These are phyloP conservation scores for Lathamus discolor DNA, from an alignment of 2,113 vertebrate genomes.

Conservation along the genomic window DNA sequence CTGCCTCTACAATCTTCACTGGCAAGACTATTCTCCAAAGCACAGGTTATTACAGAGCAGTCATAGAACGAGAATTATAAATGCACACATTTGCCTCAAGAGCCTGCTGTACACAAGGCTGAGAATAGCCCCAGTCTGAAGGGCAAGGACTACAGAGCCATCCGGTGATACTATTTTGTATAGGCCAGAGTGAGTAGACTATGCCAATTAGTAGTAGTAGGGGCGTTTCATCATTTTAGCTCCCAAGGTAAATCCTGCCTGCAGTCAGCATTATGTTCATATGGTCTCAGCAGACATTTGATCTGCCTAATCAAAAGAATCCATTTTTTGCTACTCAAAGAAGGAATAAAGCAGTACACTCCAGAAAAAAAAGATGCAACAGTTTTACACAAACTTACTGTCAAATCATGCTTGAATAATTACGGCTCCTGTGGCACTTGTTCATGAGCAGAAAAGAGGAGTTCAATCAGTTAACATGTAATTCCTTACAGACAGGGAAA, in stretches of 20 bases:
- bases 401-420: conserved; percentile 11
- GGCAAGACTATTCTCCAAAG: not conserved
- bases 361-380: not conserved
- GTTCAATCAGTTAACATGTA: not conserved
- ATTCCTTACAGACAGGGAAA: not conserved
- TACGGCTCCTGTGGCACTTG: not conserved
- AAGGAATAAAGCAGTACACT: not conserved
- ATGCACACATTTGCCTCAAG: not conserved
- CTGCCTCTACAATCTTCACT: not conserved
- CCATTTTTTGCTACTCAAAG: not conserved
- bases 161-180: not conserved
- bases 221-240: not conserved
- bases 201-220: not conserved
- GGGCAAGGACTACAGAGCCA: not conserved
- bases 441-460: not conserved
- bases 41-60: not conserved
- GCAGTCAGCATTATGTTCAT: conserved; percentile 24
- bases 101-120: not conserved
- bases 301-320: conserved; percentile 45
- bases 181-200: not conserved
- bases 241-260: conserved; percentile 26
- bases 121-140: not conserved
- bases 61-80: not conserved
- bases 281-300: conserved; percentile 18
- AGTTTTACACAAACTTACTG: not conserved